Conservation (phyloP, 1,140 invertebrate genomes). For the Neodiprion fabricii region DNA sequence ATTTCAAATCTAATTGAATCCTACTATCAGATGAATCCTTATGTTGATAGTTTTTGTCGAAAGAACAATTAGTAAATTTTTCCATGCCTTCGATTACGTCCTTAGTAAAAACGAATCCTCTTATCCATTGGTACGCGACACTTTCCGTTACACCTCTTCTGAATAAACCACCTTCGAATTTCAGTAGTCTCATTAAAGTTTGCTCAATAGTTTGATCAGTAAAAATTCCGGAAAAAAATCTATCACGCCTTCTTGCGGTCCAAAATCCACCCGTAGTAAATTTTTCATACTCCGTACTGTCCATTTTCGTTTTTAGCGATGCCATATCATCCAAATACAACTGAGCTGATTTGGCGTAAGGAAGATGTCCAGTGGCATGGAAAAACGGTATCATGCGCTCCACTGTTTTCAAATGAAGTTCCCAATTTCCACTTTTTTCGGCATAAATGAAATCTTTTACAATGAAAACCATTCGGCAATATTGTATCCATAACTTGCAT, state of each 20-base stretch:
- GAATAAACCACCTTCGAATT: constrained; percentile 25
- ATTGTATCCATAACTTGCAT: constrained; percentile 43
- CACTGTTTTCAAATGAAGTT: constrained; percentile 37
- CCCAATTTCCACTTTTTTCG: constrained; percentile 41
- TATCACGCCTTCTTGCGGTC: too few species aligned
- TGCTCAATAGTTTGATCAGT: constrained; percentile 27
- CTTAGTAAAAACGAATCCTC: constrained; percentile 32
- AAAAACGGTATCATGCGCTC: constrained; percentile 50
- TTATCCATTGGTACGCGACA: neutral
- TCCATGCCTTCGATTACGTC: constrained; percentile 36
- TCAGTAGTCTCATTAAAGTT: constrained; percentile 26
- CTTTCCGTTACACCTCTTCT: constrained; percentile 26
- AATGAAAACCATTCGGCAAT: constrained; percentile 41
- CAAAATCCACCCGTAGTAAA: too few species aligned
- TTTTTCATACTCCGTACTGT: too few species aligned
- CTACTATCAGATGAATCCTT: too few species aligned
- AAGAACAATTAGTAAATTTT: constrained; percentile 33
- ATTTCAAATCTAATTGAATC: too few species aligned
- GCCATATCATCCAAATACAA: constrained; percentile 45
- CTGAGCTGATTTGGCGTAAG: constrained; percentile 44
- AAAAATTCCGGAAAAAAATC: constrained; percentile 28
- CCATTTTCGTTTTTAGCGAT: neutral
- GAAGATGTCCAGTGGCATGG: constrained; percentile 45
- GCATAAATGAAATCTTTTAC: constrained; percentile 39
- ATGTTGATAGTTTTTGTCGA: constrained; percentile 24